Base-by-base conservation (phyloP, 2,113 vertebrate genomes). In the Illadopsis cleaveri region DNA sequence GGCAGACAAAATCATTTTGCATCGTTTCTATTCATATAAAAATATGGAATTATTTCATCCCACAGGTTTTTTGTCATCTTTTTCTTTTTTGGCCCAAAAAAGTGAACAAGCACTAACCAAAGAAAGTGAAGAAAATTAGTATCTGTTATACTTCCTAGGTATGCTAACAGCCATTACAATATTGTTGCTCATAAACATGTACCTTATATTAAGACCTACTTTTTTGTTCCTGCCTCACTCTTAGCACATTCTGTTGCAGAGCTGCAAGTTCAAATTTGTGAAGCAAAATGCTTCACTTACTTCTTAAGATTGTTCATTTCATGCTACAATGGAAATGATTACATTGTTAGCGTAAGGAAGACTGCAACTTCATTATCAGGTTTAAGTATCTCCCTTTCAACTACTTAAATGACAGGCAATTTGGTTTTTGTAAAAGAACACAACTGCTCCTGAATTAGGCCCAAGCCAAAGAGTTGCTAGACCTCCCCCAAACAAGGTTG, bases 351-450 rank as follows among this genome's bases (percentile, higher is more conserved):
- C 47, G 58, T 60, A 93, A 86, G 38, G 78, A 92, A 94, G 87
- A 69, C 76, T 75, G 89, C 73, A 96, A 88, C 87, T 94, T 95
- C 96, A 91, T 96, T 91, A 94, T 71, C 77, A 76, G 54, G 80
- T 93, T 93, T 88, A 95, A 96, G 35, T 70, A 82, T 85, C 62
- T 87, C 51, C 51, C 69, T 94, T 92, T 91, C 85, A 76, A 70
- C 61, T 82, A 70, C 71, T 60, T 94, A 93, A 96, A 88, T 60
- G 93, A 94, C 68, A 95, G 45, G 25, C 79, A 90, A 89, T 92
- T 85, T 66, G 76, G 60, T 82, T 89, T 89, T 69, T 69, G 53
- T 51, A 50, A 38, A 77, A 31, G 27, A 92, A 58, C 16, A 38
- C 53, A 78, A 69, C 61, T n/a, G n/a, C 58, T 94, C 28, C 64